Evolutionary conservation across 2,888 invertebrate species (phyloP).

Genomic region (Galerucella pusilla): DNA sequence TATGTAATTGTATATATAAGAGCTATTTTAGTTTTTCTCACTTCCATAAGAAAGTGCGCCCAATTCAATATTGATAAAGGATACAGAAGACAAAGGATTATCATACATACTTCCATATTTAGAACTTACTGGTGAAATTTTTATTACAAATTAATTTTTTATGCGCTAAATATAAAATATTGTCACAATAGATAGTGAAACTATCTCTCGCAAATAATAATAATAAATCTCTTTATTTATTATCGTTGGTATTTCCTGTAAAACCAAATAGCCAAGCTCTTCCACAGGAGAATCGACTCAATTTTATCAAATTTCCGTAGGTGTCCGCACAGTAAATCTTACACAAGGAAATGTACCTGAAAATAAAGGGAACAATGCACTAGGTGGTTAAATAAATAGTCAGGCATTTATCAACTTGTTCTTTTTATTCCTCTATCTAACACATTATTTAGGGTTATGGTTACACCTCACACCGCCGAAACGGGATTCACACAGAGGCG

Average conservation of each 20-base stretch:
- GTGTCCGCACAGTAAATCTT: conserved; percentile 30
- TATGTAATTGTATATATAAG: no score
- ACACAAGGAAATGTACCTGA: conserved; percentile 25
- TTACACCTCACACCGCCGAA: conserved; percentile 3
- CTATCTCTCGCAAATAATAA: no score
- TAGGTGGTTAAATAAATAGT: conserved; percentile 53
- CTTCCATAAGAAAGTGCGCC: no score
- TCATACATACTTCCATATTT: no score
- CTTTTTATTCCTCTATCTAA: conserved; percentile 29
- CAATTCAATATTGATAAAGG: no score
- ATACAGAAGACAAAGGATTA: no score
- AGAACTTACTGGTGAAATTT: no score
- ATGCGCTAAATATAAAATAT: no score
- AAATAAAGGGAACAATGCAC: conserved; percentile 46
- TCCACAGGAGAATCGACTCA: conserved; percentile 16
- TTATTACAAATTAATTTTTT: no score
- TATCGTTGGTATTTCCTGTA: neutral
- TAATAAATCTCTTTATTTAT: no score
- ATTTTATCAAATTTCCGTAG: conserved; percentile 25
- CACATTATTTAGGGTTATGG: conserved; percentile 29
- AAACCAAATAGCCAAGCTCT: neutral
- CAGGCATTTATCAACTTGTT: conserved; percentile 37
- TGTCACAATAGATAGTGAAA: no score
- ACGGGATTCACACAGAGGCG: neutral
- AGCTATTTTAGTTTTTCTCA: no score